Conservation (phyloP, 2,797 vertebrate species). For the Crocodylus rhombifer region DNA sequence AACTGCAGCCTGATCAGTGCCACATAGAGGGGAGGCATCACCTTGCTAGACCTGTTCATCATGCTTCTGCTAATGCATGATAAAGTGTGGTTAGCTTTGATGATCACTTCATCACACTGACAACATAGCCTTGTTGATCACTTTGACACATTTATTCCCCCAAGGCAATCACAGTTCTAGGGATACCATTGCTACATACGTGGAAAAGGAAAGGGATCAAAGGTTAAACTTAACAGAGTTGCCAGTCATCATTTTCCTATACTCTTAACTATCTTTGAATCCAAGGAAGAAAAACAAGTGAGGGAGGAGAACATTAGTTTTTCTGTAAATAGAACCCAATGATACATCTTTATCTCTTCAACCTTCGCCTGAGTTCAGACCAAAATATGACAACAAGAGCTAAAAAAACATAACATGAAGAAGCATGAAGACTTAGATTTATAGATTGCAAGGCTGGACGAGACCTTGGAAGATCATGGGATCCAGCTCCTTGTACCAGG, state of each 20-base stretch:
- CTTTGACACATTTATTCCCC: background rate
- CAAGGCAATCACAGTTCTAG: background rate
- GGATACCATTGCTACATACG: background rate
- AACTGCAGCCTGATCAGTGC: no score
- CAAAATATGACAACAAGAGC: background rate
- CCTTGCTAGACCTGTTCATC: no score
- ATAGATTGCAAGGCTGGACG: no score
- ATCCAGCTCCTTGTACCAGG: no score
- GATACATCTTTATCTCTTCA: background rate
- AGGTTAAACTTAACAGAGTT: background rate
- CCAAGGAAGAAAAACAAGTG: background rate
- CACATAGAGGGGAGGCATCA: no score
- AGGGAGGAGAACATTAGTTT: background rate
- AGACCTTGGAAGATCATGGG: no score
- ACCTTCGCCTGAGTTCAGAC: background rate
- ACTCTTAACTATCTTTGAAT: background rate
- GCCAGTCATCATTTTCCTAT: background rate
- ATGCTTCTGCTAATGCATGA: no score
- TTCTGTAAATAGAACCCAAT: background rate
- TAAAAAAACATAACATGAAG: no score
- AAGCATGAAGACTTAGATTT: no score
- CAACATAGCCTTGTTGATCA: no score
- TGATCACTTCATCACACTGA: no score
- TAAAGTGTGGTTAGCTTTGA: no score
- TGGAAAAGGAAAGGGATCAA: background rate